These are phyloP conservation scores for Ormyrus rosae DNA, from an alignment of 2,888 invertebrate genomes.

Conservation along the genomic window DNA sequence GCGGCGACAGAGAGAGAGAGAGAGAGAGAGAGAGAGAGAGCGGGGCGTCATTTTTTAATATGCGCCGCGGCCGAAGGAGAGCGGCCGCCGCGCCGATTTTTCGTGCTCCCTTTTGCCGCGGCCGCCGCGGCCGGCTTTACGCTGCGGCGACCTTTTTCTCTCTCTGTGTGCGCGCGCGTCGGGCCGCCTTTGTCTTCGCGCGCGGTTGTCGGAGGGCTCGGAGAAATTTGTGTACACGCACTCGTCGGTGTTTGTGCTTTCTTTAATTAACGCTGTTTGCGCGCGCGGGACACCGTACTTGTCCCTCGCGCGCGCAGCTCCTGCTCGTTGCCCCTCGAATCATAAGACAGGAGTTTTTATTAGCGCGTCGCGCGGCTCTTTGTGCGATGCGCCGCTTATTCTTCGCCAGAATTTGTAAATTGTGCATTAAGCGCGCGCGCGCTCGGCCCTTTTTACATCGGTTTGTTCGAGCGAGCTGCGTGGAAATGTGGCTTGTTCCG, in stretches of 20 bases:
- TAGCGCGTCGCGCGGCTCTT: slow-evolving; percentile 6
- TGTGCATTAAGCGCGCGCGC: too few species aligned
- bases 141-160: too few species aligned
- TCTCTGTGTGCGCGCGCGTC: background rate
- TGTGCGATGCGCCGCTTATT: background rate
- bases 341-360: slow-evolving; percentile 17
- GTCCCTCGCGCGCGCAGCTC: background rate
- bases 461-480: too few species aligned
- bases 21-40: too few species aligned
- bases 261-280: slow-evolving; percentile 51
- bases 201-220: background rate
- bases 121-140: too few species aligned
- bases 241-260: slow-evolving; percentile 32
- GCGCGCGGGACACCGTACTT: background rate
- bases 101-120: background rate
- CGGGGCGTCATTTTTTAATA: too few species aligned
- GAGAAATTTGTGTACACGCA: slow-evolving; percentile 25
- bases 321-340: slow-evolving; percentile 29
- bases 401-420: too few species aligned
- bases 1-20: background rate
- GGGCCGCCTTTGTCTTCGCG: background rate
- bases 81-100: too few species aligned
- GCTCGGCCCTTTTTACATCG: too few species aligned
- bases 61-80: too few species aligned
- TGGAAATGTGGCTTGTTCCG: too few species aligned